Base-by-base conservation (phyloP, 2,888 invertebrate genomes). In the Nomada hirtipes region DNA sequence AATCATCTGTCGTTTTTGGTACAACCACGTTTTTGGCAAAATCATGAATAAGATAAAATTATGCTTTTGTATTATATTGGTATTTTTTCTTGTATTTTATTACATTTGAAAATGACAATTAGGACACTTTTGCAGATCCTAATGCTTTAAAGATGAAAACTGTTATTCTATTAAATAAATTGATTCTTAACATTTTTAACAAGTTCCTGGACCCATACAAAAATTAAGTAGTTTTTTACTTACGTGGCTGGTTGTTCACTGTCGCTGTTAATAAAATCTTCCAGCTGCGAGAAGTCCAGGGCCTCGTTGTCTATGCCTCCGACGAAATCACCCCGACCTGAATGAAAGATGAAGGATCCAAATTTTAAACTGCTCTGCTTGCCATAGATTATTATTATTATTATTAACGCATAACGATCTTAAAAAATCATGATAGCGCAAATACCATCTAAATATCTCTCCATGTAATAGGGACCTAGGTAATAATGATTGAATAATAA, bases 231-330 rank as follows among this genome's bases (percentile, higher is more conserved):
- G 36, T 36, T 36, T 36, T 36, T 36, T 52, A 90, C 93, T 92
- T 72, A 93, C 93, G 93, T 93, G 36, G 93, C 92, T 29, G 93
- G 92, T 78, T 93, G 93, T 71, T 93, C 93, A 76, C 92, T 93
- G 86, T 96, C 96, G 91, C 96, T 97, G 94, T 97, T 97, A 94
- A 98, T 98, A 94, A 97, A 98, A 90, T 97, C 97, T 93, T 97
- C 98, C 94, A 98, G 94, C 93, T 98, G 96, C 77, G 96, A 96
- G 94, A 97, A 97, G 93, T 97, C 97, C 89, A 97, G 94, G 26
- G 96, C 97, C 91, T 97, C 97, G 94, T 97, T 98, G 94, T 98
- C 98, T 91, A 98, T 98, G 90, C 98, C 97, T 88, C 97, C 97
- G 88, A 96, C 96, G 92, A 97, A 97, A 94, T 97, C 97, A 89